phyloP scores from a whole-genome alignment of 2,888 invertebrate species.

The Agelastica alni region DNA sequence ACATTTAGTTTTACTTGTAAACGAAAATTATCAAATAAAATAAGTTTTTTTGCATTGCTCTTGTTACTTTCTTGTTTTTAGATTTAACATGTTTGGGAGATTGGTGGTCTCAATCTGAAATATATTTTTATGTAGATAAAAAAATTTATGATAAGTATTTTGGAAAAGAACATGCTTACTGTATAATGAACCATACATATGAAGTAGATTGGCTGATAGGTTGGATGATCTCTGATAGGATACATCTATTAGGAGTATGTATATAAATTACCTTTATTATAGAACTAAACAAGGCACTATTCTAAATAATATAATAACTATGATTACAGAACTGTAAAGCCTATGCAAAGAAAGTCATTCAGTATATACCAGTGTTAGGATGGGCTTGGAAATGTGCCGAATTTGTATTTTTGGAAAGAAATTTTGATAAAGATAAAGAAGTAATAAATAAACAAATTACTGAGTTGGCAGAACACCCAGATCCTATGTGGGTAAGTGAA shows the following conservation, averaged over 20 bases:
- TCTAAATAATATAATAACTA: background rate
- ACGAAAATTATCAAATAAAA: too few species aligned
- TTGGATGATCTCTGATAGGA: slow-evolving; percentile 86
- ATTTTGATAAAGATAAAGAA: slow-evolving; percentile 87
- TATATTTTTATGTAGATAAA: slow-evolving; percentile 76
- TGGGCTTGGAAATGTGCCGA: slow-evolving; percentile 98
- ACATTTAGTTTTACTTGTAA: too few species aligned
- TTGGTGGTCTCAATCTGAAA: slow-evolving; percentile 86
- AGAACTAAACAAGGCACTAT: background rate
- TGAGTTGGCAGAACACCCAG: slow-evolving; percentile 85
- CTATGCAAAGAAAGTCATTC: slow-evolving; percentile 89
- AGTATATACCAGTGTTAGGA: slow-evolving; percentile 89
- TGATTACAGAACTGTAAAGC: slow-evolving; percentile 85
- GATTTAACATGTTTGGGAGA: slow-evolving; percentile 91
- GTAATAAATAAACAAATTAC: slow-evolving; percentile 79
- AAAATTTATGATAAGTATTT: slow-evolving; percentile 77
- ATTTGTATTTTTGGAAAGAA: slow-evolving; percentile 90
- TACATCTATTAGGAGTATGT: slow-evolving; percentile 79
- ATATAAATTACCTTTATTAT: background rate
- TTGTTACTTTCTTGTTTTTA: slow-evolving; percentile 58
- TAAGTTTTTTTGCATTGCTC: background rate
- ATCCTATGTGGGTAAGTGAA: slow-evolving; percentile 82
- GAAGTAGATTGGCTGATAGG: slow-evolving; percentile 96
- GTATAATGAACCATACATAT: slow-evolving; percentile 93
- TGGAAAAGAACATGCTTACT: slow-evolving; percentile 87